Evolutionary conservation across 2,113 vertebrate genomes (phyloP).

Genomic region (Urocitellus parryii): DNA sequence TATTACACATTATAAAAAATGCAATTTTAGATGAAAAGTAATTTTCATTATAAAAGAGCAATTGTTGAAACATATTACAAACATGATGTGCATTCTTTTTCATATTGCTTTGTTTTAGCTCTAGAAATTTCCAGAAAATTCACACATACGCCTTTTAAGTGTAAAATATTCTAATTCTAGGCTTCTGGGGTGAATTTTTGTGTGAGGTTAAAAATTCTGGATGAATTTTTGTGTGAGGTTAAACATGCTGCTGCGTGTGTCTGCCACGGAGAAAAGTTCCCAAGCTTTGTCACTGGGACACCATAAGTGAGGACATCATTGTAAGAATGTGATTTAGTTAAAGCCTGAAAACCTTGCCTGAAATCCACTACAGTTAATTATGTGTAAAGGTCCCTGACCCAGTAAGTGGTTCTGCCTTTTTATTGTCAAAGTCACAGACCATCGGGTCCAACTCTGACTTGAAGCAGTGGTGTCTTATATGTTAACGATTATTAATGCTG

Average conservation of each 20-base stretch:
- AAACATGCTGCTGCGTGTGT: conserved; percentile 25
- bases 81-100: conserved; percentile 76
- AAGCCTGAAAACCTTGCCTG: conserved; percentile 59
- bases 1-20: conserved; percentile 83
- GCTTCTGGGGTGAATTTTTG: conserved; percentile 46
- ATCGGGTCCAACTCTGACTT: not conserved
- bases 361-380: conserved; percentile 26
- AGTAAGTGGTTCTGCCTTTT: conserved; percentile 60
- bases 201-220: conserved; percentile 38
- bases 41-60: conserved; percentile 87
- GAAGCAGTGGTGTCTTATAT: not conserved
- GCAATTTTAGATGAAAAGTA: conserved; percentile 81
- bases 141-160: conserved; percentile 66
- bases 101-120: conserved; percentile 80
- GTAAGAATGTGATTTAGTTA: conserved; percentile 53
- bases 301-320: conserved; percentile 74
- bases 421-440: conserved; percentile 41
- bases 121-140: conserved; percentile 75
- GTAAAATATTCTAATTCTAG: conserved; percentile 70
- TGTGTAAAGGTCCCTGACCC: conserved; percentile 60
- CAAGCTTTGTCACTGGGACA: conserved; percentile 59
- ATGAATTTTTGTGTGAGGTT: conserved; percentile 57
- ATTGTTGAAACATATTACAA: conserved; percentile 85
- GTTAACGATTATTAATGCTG: conserved; percentile 13
- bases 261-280: conserved; percentile 79